Evolutionary conservation across 2,888 invertebrate genomes (phyloP), one percentile per base, ranked within the genome.

Genomic region (Lysandra coridon): DNA sequence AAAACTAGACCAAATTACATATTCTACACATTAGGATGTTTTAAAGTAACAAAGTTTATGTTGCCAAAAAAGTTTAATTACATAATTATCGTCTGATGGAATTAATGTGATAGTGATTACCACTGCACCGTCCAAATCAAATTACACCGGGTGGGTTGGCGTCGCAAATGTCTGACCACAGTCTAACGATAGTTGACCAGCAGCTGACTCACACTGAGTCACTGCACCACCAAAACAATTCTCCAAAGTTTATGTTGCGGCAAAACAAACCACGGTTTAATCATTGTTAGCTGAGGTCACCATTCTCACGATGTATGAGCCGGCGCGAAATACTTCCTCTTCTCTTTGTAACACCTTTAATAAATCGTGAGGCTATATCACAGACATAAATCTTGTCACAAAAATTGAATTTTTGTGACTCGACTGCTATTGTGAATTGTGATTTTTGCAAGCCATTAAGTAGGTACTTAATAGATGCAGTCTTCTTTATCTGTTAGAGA

Each of bases 261-360:
- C 33, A 33, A 69, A 69, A 69, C 33, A 69, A 69, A 69, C 33
- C 33, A 10, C 33, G 69, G 69, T 69, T 64, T 69, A 69, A 69
- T 69, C 12, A 69, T 69, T 69, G 33, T 33, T 69, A 69, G 23
- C 10, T 64, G 64, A 64, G 12, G 64, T 64, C 64, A 64, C 10
- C 64, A 64, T 64, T 64, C 64, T 64, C 64, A 30, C 64, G 30
- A 62, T 6, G 23, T 62, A 62, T 62, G 23, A 64, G 30, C 64
- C 64, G 62, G 62, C 23, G 12, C 10, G 10, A 30, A 64, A 64
- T 12, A 30, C 30, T 64, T 30, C 64, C 64, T 64, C 6, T 23
- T 53, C 53, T 53, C 14, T 53, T 53, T 53, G 53, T 53, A 53
- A 14, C 44, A 44, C 49, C 49, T 23, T 23, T 23, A 23, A 23